Evolutionary conservation across 2,113 vertebrate genomes (phyloP).

Genomic region (Hypocryptadius cinnamomeus): DNA sequence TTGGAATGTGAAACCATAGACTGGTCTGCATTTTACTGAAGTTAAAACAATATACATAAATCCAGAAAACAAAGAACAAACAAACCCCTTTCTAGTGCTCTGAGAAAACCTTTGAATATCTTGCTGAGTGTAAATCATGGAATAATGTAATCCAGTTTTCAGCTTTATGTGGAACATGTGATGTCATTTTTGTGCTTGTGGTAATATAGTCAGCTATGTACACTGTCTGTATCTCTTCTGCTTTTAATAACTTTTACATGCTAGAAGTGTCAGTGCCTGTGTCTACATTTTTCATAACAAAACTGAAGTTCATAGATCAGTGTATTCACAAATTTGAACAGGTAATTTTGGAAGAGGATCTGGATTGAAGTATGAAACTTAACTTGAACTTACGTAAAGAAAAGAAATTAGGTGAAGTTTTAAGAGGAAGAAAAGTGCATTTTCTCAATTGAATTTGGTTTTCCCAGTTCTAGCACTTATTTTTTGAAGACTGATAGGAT

Average conservation of each 20-base stretch:
- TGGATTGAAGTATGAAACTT: neutral
- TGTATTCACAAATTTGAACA: neutral
- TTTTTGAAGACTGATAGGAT: neutral
- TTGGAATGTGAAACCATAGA: neutral
- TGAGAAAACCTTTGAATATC: neutral
- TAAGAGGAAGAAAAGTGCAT: neutral
- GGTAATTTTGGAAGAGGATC: neutral
- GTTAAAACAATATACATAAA: neutral
- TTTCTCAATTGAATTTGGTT: neutral
- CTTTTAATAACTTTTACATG: neutral
- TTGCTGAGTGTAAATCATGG: neutral
- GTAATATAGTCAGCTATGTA: neutral
- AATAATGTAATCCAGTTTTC: neutral
- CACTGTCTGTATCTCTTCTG: neutral
- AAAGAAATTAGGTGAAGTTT: neutral
- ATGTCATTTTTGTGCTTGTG: neutral
- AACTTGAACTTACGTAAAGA: neutral
- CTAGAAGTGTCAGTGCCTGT: neutral
- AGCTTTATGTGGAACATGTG: neutral
- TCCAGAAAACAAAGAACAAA: neutral
- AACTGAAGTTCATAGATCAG: neutral
- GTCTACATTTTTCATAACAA: neutral
- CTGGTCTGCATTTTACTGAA: neutral
- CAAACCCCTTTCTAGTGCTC: neutral
- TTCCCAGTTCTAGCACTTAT: neutral